Base-by-base conservation (phyloP, 2,797 vertebrate species). In the Enteromius viviparus region DNA sequence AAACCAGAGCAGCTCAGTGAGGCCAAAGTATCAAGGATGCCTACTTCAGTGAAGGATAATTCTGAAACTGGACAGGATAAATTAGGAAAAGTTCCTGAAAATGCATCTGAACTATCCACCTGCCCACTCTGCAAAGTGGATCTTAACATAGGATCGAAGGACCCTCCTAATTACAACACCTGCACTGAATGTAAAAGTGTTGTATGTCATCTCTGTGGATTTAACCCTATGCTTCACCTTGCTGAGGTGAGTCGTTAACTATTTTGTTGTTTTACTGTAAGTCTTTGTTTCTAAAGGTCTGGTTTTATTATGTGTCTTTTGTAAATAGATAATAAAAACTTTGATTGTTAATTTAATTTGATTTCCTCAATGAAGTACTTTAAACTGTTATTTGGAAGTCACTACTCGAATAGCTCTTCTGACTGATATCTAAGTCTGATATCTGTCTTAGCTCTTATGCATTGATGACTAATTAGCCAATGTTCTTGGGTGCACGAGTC, bases 191-290 rank as follows among this genome's bases (percentile, higher is more conserved):
- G 98, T 94, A 97, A 96, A 93, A 95, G 91, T 8, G 89, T 90
- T 14, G 97, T 98, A 62, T 99, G 98, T 90, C 97, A 96, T 83
- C 95, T 96, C 80, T 99, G 98, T 96, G 98, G 98, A 96, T 99
- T 99, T 96, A 98, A 87, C 76, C 88, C 88, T 42, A 82, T 77
- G 85, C 88, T 87, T 76, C 87, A 88, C 47, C 82, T 87, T 85
- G 75, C 78, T 19, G 64, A 87, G 87, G 88, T 89, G 80, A 85
- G 87, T 76, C 12, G 51, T 80, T 66, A 7, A 49, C 3, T 66
- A 42, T 58, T 49, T 71, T 29, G 2, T 64, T 19, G 17, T 29
- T 51, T 49, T 4, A 34, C 32, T 34, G 4, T 34, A 42, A n/a
- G 3, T 23, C 17, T 75, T 60, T 68, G 3, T 23, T 53, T 32